Percentiles rank a stretch among this genome's conserved stretches.
Evolutionary conservation across 2,888 invertebrate species (phyloP).

Genomic region (Adelognathus sp.): DNA sequence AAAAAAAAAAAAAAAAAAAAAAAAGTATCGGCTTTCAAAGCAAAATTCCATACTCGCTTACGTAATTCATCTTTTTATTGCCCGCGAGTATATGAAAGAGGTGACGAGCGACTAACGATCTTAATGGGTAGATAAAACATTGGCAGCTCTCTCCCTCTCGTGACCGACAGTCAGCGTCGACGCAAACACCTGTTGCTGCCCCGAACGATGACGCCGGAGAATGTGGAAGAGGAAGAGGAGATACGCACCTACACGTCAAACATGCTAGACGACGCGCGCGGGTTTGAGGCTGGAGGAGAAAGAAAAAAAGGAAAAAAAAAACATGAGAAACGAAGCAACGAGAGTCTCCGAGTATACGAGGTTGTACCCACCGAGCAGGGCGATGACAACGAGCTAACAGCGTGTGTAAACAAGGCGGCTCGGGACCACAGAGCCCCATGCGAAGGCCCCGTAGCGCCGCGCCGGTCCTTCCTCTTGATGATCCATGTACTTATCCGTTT

Average conservation of each 20-base stretch:
- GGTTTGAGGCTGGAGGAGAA: constrained; percentile 23
- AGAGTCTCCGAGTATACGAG: constrained; percentile 46
- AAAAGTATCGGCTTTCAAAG: no score
- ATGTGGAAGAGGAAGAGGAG: constrained; percentile 23
- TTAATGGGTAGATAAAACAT: constrained; percentile 79
- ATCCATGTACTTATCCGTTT: constrained; percentile 79
- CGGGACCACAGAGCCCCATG: constrained; percentile 71
- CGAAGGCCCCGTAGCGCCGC: constrained; percentile 61
- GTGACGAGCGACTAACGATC: constrained; percentile 54
- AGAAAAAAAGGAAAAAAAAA: background rate
- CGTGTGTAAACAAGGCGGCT: constrained; percentile 78
- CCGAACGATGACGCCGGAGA: background rate
- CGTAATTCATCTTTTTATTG: background rate
- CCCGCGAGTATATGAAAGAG: background rate
- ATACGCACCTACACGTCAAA: constrained; percentile 34
- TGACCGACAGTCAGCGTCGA: constrained; percentile 20
- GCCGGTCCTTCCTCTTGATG: constrained; percentile 65
- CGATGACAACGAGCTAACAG: constrained; percentile 80
- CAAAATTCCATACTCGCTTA: background rate
- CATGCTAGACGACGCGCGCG: constrained; percentile 21
- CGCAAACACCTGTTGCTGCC: constrained; percentile 26
- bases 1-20: background rate
- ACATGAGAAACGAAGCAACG: constrained; percentile 33
- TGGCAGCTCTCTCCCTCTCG: constrained; percentile 70
- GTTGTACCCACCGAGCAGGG: constrained; percentile 57